A percentile compares a stretch with the other conserved stretches of the same genome.
Evolutionary conservation across 2,113 vertebrate genomes (phyloP).

Genomic region (Hemichromis elongatus): DNA sequence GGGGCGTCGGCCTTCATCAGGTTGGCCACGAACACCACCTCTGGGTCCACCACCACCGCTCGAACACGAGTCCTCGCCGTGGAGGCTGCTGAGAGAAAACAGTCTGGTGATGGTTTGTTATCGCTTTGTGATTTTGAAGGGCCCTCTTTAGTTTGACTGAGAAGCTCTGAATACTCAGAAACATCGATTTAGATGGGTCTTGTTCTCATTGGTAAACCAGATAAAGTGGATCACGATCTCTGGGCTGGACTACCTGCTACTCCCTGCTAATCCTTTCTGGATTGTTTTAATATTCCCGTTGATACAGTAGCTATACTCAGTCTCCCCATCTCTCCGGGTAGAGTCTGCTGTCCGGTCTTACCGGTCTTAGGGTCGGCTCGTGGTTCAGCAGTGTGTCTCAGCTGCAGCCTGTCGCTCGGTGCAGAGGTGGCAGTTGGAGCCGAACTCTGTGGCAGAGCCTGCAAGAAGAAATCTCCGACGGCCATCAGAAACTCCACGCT

Average conservation of each 20-base stretch:
- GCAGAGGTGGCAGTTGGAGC: fast-evolving
- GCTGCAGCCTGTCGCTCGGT: constrained; percentile 64
- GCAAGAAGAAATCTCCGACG: constrained; percentile 90
- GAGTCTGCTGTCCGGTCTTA: background rate
- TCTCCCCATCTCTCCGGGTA: fast-evolving
- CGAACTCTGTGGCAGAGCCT: constrained; percentile 76
- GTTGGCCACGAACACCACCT: constrained; percentile 93
- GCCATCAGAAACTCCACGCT: constrained; percentile 94
- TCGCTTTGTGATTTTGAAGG: background rate
- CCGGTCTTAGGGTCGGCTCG: constrained; percentile 50
- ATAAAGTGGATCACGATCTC: background rate
- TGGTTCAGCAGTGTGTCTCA: constrained; percentile 67
- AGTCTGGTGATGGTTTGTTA: background rate
- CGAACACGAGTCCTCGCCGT: constrained; percentile 61
- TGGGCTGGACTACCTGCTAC: background rate
- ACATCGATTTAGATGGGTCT: background rate
- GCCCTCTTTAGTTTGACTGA: background rate
- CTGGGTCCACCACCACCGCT: constrained; percentile 85
- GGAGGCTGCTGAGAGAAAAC: background rate
- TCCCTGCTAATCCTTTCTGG: background rate
- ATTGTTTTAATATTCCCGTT: background rate
- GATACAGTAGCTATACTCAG: background rate
- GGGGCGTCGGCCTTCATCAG: constrained; percentile 86
- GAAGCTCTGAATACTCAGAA: background rate
- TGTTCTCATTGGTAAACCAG: background rate